Evolutionary conservation across 1,140 invertebrate genomes (phyloP).

Genomic region (Caerostris extrusa): DNA sequence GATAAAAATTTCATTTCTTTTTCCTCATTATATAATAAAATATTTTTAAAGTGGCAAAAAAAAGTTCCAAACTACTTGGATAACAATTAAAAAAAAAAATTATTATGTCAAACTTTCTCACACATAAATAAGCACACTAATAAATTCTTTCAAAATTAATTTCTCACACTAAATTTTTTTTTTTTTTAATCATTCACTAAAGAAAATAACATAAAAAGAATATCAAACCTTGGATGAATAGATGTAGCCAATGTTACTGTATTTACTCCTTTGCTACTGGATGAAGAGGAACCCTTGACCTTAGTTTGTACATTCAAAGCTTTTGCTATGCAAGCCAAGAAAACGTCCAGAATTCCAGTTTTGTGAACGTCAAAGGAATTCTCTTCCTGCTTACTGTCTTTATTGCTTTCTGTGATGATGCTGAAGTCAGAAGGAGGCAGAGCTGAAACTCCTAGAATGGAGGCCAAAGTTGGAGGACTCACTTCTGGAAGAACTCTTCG

Average conservation of each 20-base stretch:
- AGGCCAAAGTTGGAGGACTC: conserved; percentile 83
- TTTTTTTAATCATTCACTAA: too few species aligned
- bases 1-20: too few species aligned
- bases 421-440: conserved; percentile 90
- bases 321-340: conserved; percentile 93
- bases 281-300: conserved; percentile 86
- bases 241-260: conserved; percentile 79
- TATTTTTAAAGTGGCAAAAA: too few species aligned
- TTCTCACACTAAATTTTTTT: too few species aligned
- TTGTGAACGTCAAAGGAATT: conserved; percentile 85
- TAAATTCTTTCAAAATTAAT: too few species aligned
- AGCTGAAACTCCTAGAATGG: conserved; percentile 86
- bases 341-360: conserved; percentile 89
- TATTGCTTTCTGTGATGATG: conserved; percentile 82
- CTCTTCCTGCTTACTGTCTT: conserved; percentile 81
- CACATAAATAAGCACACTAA: too few species aligned
- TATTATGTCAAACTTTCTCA: too few species aligned
- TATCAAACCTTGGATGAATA: conserved; percentile 79
- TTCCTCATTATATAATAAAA: too few species aligned
- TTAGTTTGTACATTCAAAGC: conserved; percentile 93
- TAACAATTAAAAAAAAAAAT: too few species aligned
- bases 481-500: conserved; percentile 92
- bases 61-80: too few species aligned
- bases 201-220: too few species aligned
- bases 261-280: conserved; percentile 85